Evolutionary conservation across 2,113 vertebrate genomes (phyloP).

Genomic region (Patagioenas fasciata): DNA sequence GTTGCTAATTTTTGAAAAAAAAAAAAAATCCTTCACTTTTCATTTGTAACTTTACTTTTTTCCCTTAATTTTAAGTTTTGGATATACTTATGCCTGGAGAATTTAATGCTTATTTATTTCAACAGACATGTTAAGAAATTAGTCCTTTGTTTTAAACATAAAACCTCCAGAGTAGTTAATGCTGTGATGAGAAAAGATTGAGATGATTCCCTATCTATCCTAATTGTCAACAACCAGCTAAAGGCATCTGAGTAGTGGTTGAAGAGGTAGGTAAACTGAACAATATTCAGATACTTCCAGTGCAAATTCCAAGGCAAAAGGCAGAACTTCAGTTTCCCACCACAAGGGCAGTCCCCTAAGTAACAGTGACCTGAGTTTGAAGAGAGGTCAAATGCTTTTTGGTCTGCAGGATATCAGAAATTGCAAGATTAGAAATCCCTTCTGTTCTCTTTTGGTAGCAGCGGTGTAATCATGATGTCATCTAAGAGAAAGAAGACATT

Average conservation of each 20-base stretch:
- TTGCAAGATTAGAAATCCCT: background rate
- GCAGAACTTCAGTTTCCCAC: background rate
- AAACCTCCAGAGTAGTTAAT: background rate
- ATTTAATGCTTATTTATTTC: background rate
- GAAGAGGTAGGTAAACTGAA: background rate
- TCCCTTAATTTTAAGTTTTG: background rate
- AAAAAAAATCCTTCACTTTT: background rate
- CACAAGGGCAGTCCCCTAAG: background rate
- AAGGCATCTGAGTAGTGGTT: background rate
- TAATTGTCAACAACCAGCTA: background rate
- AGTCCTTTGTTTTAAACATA: background rate
- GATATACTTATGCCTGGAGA: background rate
- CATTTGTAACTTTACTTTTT: background rate
- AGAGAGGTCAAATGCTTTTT: background rate
- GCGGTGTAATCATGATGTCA: background rate
- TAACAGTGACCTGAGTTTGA: background rate
- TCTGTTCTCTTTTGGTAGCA: background rate
- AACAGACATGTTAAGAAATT: background rate
- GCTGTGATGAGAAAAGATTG: background rate
- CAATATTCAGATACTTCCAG: background rate
- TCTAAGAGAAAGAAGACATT: background rate
- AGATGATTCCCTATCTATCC: background rate
- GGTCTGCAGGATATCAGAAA: background rate
- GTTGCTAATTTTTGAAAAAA: background rate
- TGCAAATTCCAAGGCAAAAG: background rate